These are phyloP conservation scores for Malurus leucopterus DNA, from an alignment of 2,797 vertebrate genomes.

Conservation along the genomic window DNA sequence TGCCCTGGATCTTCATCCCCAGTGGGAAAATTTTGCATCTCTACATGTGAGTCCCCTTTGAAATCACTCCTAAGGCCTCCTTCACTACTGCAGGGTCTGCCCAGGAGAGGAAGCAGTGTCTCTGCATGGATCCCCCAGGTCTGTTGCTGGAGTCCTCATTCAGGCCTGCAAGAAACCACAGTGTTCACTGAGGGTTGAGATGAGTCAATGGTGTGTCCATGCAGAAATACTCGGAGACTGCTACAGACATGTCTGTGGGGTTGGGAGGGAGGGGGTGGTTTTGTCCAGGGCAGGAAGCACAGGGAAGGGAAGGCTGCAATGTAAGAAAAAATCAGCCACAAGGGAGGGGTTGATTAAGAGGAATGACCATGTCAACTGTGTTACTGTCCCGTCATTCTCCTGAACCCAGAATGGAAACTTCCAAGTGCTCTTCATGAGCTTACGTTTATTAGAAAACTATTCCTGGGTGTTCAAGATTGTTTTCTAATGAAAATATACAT, in stretches of 20 bases:
- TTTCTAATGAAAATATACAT: conserved; percentile 69
- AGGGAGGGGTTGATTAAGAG: conserved; percentile 44
- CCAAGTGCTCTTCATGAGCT: conserved; percentile 63
- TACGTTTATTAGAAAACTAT: conserved; percentile 66
- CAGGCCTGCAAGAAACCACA: not conserved
- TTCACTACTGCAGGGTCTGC: not conserved
- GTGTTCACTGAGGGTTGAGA: not conserved
- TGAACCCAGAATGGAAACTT: conserved; percentile 64
- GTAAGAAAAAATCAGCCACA: conserved; percentile 13
- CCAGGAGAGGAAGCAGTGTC: not conserved
- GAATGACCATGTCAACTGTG: conserved; percentile 62
- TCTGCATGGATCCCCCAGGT: conserved; percentile 26
- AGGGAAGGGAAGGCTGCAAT: not conserved
- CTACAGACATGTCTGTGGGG: not conserved
- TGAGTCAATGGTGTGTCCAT: not conserved
- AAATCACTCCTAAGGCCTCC: not conserved
- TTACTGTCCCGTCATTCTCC: conserved; percentile 61
- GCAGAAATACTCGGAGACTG: conserved; percentile 24
- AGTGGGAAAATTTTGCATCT: not conserved
- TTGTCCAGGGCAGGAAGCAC: not conserved
- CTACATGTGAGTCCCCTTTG: not conserved
- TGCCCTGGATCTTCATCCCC: not conserved
- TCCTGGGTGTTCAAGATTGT: conserved; percentile 64
- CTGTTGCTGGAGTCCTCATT: not conserved
- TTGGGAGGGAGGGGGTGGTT: not conserved